Evolutionary conservation across 2,113 vertebrate genomes (phyloP), one percentile per base, ranked within the genome.

Genomic region (Cynoglossus semilaevis): DNA sequence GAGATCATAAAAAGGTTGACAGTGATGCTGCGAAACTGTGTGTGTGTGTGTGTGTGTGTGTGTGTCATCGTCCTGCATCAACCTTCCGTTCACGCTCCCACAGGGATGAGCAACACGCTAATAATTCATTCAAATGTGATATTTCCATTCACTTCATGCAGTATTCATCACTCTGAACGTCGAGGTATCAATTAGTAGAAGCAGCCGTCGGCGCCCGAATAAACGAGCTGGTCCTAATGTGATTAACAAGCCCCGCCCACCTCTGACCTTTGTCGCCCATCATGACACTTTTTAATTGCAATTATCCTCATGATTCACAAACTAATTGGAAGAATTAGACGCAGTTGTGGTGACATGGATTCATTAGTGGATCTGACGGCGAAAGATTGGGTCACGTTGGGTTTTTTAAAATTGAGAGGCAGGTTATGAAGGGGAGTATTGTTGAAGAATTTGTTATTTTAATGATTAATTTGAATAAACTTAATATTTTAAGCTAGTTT

Each of bases 41-140:
- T n/a, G n/a, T n/a, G n/a, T n/a, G 22, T 29, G 22, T 29, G 6
- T 29, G 2, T 29, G 22, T 29, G 22, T 29, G 22, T 29, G 22
- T 29, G 2, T 47, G 1, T 71, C 67, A 45, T 60, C 64, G 15
- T 8, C 46, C n/a, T n/a, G n/a, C n/a, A n/a, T n/a, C n/a, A n/a
- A n/a, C n/a, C 57, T 43, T 35, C 22, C 29, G 17, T 10, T 51
- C 8, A 0, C 38, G 7, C 51, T 70, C 61, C 70, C 76, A 15
- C 40, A 56, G 51, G 80, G 53, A 70, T 48, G 22, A 45, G 47
- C 58, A 63, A 44, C 63, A 2, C 58, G 67, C 63, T 67, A 67
- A 79, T 85, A 76, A 88, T 80, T 85, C 58, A 88, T 88, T 84
- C 67, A 83, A 81, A 89, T 87, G 46, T 85, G 77, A 80, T 82